Conservation (phyloP, 2,797 vertebrate species). For the Lagorchestes hirsutus region DNA sequence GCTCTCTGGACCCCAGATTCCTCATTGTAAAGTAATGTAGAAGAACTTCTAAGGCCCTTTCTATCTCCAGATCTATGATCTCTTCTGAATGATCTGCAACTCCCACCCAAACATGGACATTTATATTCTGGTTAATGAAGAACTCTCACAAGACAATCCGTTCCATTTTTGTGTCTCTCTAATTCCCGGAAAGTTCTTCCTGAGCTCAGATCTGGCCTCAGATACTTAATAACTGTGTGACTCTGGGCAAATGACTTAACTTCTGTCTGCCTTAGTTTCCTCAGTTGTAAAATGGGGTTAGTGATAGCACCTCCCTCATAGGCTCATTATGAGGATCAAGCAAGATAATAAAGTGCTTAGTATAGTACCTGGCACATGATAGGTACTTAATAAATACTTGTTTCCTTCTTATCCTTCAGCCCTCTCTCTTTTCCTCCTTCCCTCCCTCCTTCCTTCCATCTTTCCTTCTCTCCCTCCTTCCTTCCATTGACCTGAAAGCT, state of each 20-base stretch:
- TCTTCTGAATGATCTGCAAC: neutral
- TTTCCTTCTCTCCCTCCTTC: neutral
- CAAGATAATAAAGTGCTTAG: neutral
- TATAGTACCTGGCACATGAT: neutral
- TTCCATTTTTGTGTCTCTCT: neutral
- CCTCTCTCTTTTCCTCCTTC: neutral
- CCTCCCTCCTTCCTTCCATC: fast-evolving
- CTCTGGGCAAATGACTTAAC: neutral
- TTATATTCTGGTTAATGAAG: neutral
- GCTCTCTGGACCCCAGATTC: neutral
- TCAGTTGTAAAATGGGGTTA: neutral
- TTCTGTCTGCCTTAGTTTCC: neutral
- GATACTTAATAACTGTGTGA: neutral
- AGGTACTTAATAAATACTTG: neutral
- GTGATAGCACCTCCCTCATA: neutral
- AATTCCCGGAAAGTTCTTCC: neutral
- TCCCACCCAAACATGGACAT: neutral
- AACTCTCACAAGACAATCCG: neutral
- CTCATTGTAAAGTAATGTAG: neutral
- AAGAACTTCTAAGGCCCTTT: neutral
- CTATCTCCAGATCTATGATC: neutral
- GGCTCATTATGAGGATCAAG: neutral
- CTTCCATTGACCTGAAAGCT: neutral
- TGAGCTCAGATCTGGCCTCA: neutral
- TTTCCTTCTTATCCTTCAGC: neutral